Conservation (phyloP, 2,888 invertebrate genomes). For the Myopa testacea region DNA sequence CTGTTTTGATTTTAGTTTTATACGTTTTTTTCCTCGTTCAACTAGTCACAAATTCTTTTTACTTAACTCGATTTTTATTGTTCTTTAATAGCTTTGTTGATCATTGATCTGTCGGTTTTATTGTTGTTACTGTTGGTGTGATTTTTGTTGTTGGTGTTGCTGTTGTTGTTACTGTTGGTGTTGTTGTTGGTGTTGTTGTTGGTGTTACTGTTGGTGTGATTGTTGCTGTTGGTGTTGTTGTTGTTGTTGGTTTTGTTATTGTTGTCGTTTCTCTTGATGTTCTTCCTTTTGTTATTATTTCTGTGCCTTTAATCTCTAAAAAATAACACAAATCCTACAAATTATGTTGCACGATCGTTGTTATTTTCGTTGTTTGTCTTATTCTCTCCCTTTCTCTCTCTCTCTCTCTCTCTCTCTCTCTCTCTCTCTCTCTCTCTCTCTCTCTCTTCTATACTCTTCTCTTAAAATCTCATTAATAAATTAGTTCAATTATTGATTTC, state of each 20-base stretch:
- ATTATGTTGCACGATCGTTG: slow-evolving; percentile 32
- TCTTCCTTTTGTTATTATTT: background rate
- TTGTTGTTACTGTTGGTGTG: slow-evolving; percentile 7
- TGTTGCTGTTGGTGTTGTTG: background rate
- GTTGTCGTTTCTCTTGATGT: background rate
- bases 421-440: no score
- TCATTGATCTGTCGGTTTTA: slow-evolving; percentile 16
- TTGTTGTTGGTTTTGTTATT: no score
- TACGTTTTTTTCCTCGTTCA: background rate
- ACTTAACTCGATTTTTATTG: slow-evolving; percentile 37
- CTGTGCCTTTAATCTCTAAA: background rate
- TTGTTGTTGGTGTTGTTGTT: no score
- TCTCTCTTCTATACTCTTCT: background rate
- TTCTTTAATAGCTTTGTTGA: slow-evolving; percentile 39
- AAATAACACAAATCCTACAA: slow-evolving; percentile 4
- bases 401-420: no score
- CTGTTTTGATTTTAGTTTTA: background rate
- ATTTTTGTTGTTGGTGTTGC: background rate
- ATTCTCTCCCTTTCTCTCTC: no score
- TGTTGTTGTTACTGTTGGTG: no score
- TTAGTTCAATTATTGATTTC: slow-evolving; percentile 32
- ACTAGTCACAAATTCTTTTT: background rate
- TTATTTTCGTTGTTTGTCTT: background rate
- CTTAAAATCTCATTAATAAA: slow-evolving; percentile 40
- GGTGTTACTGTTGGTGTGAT: background rate